Percentiles rank a stretch among this genome's conserved stretches.
Conservation (phyloP, 37 sponge, comb jelly and placozoan genomes). For the Geodia barretti region DNA sequence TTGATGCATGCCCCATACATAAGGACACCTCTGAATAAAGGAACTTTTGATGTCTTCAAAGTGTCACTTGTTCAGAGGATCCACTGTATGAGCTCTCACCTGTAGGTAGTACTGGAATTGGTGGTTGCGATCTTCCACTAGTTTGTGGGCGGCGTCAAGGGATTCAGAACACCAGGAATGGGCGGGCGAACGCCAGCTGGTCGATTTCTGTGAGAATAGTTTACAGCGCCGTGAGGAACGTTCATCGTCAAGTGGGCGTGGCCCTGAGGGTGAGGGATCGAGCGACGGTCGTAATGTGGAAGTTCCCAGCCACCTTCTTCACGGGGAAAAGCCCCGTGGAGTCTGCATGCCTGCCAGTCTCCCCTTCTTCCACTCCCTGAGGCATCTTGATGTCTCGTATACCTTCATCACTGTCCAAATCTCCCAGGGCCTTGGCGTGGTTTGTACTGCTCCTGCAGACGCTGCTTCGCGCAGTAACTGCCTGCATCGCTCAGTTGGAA, state of each 20-base stretch:
- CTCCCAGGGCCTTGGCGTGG: constrained; percentile 59
- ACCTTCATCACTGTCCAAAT: constrained; percentile 23
- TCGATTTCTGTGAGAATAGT: constrained; percentile 93
- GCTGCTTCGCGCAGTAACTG: constrained; percentile 65
- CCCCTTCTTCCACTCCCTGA: constrained; percentile 69
- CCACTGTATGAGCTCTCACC: too few relatives aligned
- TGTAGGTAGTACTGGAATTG: constrained; percentile 64
- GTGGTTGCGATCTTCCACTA: constrained; percentile 46
- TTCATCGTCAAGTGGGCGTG: constrained; percentile 76
- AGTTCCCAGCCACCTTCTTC: constrained; percentile 91
- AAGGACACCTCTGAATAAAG: too few relatives aligned
- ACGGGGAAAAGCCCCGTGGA: constrained; percentile 71
- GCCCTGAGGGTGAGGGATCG: constrained; percentile 76
- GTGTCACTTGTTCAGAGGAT: too few relatives aligned
- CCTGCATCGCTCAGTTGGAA: constrained; percentile 68
- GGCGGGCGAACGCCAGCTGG: constrained; percentile 70
- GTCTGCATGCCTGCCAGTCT: background rate
- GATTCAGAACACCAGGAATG: constrained; percentile 75
- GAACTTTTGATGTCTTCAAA: too few relatives aligned
- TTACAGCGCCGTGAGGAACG: constrained; percentile 57
- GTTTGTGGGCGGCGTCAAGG: constrained; percentile 79
- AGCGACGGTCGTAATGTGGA: constrained; percentile 84
- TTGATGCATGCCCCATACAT: too few relatives aligned
- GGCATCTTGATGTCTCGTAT: background rate
- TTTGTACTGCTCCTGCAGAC: constrained; percentile 12